Percentiles rank a stretch among this genome's conserved stretches.
Evolutionary conservation across 2,888 invertebrate species (phyloP).

Genomic region (Barypeithes pellucidus): DNA sequence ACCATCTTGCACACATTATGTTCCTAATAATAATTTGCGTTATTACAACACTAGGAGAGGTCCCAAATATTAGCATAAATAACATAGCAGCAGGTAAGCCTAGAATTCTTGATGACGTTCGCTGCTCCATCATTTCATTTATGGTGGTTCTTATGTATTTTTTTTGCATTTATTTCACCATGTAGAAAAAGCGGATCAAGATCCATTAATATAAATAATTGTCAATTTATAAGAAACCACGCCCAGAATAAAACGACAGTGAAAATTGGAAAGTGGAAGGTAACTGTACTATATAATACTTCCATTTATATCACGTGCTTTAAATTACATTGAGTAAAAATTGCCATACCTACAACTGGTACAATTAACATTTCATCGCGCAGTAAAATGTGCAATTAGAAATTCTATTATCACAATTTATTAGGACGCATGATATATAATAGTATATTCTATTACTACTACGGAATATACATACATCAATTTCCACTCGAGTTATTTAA

Average conservation of each 20-base stretch:
- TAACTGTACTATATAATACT: constrained; percentile 17
- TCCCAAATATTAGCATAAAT: not conserved
- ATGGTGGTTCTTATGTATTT: not conserved
- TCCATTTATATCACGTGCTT: not conserved
- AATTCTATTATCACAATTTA: not conserved
- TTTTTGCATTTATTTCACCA: not conserved
- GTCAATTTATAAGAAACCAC: not conserved
- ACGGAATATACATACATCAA: too few relatives aligned
- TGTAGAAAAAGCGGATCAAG: not conserved
- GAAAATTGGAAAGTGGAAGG: constrained; percentile 23
- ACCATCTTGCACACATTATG: too few relatives aligned
- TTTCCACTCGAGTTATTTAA: too few relatives aligned
- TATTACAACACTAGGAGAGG: not conserved
- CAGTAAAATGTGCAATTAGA: constrained; percentile 4
- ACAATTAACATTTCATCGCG: constrained; percentile 1
- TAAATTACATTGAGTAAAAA: constrained; percentile 1
- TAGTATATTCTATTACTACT: too few relatives aligned
- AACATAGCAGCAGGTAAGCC: not conserved
- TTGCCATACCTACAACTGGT: not conserved
- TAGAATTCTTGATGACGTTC: constrained; percentile 1
- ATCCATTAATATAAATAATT: not conserved
- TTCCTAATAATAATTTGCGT: not conserved
- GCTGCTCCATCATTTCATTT: not conserved
- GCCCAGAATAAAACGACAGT: constrained; percentile 10
- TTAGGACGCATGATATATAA: not conserved